Percentiles rank a stretch among this genome's conserved stretches.
phyloP scores from a whole-genome alignment of 2,797 vertebrate species.

The Falco novaeseelandiae region DNA sequence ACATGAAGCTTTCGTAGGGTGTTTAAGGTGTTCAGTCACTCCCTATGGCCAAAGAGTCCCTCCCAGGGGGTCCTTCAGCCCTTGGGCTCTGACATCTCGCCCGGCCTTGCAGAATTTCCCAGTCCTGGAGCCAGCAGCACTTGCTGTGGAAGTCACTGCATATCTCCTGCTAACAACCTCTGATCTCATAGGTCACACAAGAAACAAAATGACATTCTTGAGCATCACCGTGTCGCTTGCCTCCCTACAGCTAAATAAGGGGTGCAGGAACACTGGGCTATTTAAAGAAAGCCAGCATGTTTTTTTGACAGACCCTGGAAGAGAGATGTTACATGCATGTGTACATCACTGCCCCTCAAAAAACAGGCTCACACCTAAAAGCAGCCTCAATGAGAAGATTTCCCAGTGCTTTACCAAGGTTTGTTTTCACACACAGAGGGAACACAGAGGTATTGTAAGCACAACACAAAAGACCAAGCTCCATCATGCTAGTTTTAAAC shows the following conservation, averaged over 20 bases:
- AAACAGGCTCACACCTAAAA: not conserved
- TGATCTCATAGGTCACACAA: slow-evolving; percentile 62
- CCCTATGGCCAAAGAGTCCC: not conserved
- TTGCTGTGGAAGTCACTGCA: not conserved
- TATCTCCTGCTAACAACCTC: not conserved
- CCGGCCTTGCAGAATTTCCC: not conserved
- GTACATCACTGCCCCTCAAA: not conserved
- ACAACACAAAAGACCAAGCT: not conserved
- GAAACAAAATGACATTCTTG: slow-evolving; percentile 53
- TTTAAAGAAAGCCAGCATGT: slow-evolving; percentile 30
- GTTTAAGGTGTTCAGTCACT: not conserved
- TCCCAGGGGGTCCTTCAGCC: not conserved
- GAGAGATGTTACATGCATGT: not conserved
- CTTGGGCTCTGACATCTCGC: not conserved
- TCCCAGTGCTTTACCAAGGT: not conserved
- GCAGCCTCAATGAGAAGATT: not conserved
- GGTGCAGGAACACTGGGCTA: not conserved
- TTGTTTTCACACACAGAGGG: not conserved
- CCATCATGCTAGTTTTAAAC: not conserved
- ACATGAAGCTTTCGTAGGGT: rapidly evolving
- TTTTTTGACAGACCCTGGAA: not conserved
- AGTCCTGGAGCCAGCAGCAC: not conserved
- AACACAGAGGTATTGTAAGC: not conserved
- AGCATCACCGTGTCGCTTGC: not conserved
- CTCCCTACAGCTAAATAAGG: slow-evolving; percentile 36